phyloP scores from a whole-genome alignment of 2,797 vertebrate species.

The Coilia nasus region DNA sequence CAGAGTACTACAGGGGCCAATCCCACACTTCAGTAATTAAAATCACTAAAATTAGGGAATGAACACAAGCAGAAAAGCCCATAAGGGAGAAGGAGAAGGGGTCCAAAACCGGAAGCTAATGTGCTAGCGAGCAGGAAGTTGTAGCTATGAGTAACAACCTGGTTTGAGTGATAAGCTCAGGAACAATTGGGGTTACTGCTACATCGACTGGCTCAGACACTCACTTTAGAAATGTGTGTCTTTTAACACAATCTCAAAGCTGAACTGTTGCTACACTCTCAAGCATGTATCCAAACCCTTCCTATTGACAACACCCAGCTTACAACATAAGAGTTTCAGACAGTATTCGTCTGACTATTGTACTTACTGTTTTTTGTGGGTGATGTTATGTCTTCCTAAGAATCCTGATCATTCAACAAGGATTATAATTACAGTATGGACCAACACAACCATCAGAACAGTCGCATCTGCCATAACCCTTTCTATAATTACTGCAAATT shows the following conservation, averaged over 20 bases:
- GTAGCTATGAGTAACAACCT: not conserved
- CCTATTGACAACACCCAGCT: no score
- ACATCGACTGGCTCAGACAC: not conserved
- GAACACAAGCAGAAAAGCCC: no score
- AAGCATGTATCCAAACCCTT: not conserved
- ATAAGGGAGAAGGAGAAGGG: not conserved
- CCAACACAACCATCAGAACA: no score
- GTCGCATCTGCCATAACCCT: no score
- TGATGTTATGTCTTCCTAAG: no score
- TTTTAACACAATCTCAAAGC: not conserved
- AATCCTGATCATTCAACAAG: no score
- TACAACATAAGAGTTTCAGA: no score
- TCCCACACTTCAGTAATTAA: not conserved
- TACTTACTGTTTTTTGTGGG: no score
- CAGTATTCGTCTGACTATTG: no score
- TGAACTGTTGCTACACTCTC: not conserved
- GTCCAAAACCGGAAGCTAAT: not conserved
- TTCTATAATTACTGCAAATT: no score
- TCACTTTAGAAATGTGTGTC: not conserved
- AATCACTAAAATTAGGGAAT: not conserved
- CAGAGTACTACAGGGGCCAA: not conserved
- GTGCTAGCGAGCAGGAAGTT: not conserved
- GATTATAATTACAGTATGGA: no score
- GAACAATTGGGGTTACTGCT: not conserved
- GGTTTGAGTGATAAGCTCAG: not conserved